Base-by-base conservation (phyloP, 1,140 invertebrate genomes). In the Ooceraea biroi region DNA sequence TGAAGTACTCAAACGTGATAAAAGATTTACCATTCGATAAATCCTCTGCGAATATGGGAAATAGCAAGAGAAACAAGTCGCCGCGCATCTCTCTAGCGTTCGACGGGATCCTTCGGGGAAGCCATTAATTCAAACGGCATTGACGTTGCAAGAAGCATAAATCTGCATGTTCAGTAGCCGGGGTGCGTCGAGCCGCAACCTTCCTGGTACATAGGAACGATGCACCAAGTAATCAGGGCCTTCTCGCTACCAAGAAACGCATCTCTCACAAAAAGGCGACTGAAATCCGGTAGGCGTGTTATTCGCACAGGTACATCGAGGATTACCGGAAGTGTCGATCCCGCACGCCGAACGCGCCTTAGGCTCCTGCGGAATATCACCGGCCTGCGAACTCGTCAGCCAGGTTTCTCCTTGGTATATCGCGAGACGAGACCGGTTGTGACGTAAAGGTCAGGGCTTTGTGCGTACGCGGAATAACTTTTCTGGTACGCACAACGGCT, bases 161-260 rank as follows among this genome's bases (percentile, higher is more conserved):
- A 91, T 92, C 89, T 90, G 72, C 91, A 90, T 90, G 87, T 87
- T 83, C 90, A 71, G 88, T 91, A 88, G 88, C 83, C 71, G 27
- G 30, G 63, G 3, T 65, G 14, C 50, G 27, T 52, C 44, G n/a
- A 36, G n/a, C 11, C 52, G 30, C 44, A 44, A 55, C 19, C 58
- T 82, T 71, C 58, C 30, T 22, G 22, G 22, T 41, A 44, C 66
- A 30, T 60, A 52, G 30, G 12, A 77, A 61, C 30, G 60, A 72
- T 14, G n/a, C 80, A 63, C 68, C 57, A 83, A 63, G 71, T 76
- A 60, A 83, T 83, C 44, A 44, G 60, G n/a, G 27, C 8, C 55
- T 44, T 30, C 36, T 36, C 27, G 68, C 25, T 73, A 27, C 41
- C 58, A 19, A 22, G 58, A 41, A 74, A 46, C 17, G 50, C 17